These are phyloP conservation scores for Pseudomyrmex pallidus DNA, from an alignment of 1,140 invertebrate species.

Conservation along the genomic window DNA sequence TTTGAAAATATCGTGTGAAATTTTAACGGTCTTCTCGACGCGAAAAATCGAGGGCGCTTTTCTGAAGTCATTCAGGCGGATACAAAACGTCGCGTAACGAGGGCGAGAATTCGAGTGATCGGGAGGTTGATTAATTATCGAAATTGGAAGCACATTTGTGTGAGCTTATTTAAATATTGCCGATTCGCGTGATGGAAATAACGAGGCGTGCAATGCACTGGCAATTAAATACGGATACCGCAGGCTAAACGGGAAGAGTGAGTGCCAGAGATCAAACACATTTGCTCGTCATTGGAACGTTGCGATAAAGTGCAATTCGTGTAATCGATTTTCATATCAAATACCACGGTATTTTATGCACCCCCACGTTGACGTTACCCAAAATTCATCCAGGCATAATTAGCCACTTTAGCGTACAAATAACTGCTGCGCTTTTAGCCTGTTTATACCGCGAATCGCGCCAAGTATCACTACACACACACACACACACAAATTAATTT, in stretches of 20 bases:
- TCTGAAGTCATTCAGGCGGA: conserved; percentile 31
- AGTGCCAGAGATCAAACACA: conserved; percentile 32
- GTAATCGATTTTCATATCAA: conserved; percentile 70
- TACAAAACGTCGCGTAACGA: conserved; percentile 20
- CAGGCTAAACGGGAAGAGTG: conserved; percentile 1
- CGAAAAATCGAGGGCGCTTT: background rate
- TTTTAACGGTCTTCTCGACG: background rate
- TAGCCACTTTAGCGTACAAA: conserved; percentile 61
- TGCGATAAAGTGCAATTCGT: conserved; percentile 60
- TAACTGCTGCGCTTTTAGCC: conserved; percentile 56
- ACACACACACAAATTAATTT: conserved; percentile 52
- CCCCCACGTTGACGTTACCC: conserved; percentile 45
- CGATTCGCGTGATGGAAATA: conserved; percentile 68
- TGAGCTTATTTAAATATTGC: conserved; percentile 73
- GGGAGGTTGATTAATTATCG: conserved; percentile 33
- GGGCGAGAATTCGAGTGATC: background rate
- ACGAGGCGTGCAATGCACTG: conserved; percentile 59
- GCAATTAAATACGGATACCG: conserved; percentile 64
- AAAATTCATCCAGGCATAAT: conserved; percentile 67
- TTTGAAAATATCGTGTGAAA: background rate
- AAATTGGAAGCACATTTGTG: conserved; percentile 54
- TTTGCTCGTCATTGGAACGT: conserved; percentile 57
- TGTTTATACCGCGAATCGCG: background rate
- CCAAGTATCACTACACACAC: conserved; percentile 8
- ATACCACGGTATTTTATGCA: conserved; percentile 46